These are phyloP conservation scores for Liposcelis brunnea DNA, from an alignment of 2,888 invertebrate genomes.

Conservation along the genomic window DNA sequence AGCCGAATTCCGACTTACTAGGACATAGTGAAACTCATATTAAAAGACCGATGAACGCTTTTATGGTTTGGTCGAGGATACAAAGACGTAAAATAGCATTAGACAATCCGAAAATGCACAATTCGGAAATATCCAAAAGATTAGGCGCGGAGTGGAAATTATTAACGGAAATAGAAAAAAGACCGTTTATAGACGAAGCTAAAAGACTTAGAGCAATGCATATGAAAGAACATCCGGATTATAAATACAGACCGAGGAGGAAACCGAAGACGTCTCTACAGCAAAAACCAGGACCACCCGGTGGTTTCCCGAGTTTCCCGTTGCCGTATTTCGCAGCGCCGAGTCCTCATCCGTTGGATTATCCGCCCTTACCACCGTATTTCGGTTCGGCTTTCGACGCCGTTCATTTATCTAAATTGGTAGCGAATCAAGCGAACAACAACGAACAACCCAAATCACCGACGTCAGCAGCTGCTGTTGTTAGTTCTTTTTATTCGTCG, in stretches of 20 bases:
- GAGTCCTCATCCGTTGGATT: slow-evolving; percentile 31
- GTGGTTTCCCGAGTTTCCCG: slow-evolving; percentile 43
- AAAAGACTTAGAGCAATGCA: slow-evolving; percentile 30
- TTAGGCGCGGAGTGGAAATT: slow-evolving; percentile 37
- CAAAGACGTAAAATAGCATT: slow-evolving; percentile 35
- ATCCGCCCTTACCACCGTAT: slow-evolving; percentile 48
- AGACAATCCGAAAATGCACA: slow-evolving; percentile 39
- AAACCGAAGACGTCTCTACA: slow-evolving; percentile 20
- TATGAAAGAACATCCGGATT: slow-evolving; percentile 30
- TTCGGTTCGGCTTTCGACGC: slow-evolving; percentile 59
- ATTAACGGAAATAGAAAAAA: slow-evolving; percentile 31
- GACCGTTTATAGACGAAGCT: slow-evolving; percentile 37
- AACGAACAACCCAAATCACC: slow-evolving; percentile 24
- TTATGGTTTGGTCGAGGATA: slow-evolving; percentile 38
- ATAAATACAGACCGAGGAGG: slow-evolving; percentile 27
- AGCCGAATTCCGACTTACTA: too few species aligned
- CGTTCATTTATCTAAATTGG: slow-evolving; percentile 42
- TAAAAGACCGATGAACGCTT: slow-evolving; percentile 41
- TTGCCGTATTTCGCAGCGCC: slow-evolving; percentile 24
- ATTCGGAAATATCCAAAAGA: slow-evolving; percentile 35
- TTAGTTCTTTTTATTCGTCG: slow-evolving; percentile 50
- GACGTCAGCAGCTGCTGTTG: slow-evolving; percentile 35
- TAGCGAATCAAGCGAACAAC: slow-evolving; percentile 26
- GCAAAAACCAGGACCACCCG: slow-evolving; percentile 30
- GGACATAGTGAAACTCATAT: slow-evolving; percentile 25